phyloP scores from a whole-genome alignment of 2,113 vertebrate species.

The Gobiocypris rarus region DNA sequence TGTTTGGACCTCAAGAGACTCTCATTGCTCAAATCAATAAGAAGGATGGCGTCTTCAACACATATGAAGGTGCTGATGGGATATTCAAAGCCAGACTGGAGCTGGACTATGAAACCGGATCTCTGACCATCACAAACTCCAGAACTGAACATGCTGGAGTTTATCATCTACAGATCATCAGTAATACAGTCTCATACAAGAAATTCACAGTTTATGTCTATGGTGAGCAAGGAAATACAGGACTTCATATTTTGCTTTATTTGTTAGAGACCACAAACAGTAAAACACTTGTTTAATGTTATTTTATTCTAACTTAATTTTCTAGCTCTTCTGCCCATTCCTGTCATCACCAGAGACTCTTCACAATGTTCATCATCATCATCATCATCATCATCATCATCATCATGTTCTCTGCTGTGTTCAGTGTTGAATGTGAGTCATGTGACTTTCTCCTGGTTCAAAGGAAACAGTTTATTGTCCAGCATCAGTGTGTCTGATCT shows the following conservation, averaged over 20 bases:
- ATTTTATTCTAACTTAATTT: too few species aligned
- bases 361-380: not conserved
- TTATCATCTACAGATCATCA: not conserved
- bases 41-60: not conserved
- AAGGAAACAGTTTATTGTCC: not conserved
- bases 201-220: not conserved
- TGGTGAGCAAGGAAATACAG: not conserved
- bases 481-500: not conserved
- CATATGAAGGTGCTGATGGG: not conserved
- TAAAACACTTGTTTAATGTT: too few species aligned
- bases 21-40: not conserved
- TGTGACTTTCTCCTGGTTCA: not conserved
- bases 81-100: conserved; percentile 1
- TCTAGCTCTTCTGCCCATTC: conserved; percentile 10
- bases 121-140: not conserved
- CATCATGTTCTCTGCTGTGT: rapidly evolving
- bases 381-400: too few species aligned
- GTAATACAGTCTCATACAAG: not conserved
- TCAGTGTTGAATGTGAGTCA: not conserved
- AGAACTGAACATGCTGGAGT: not conserved
- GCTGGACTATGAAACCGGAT: not conserved
- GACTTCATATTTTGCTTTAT: not conserved
- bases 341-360: not conserved
- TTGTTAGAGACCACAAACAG: too few species aligned
- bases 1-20: not conserved